A percentile compares a stretch with the other conserved stretches of the same genome.
phyloP scores from a whole-genome alignment of 2,888 invertebrate genomes.

The Chesias legatella region DNA sequence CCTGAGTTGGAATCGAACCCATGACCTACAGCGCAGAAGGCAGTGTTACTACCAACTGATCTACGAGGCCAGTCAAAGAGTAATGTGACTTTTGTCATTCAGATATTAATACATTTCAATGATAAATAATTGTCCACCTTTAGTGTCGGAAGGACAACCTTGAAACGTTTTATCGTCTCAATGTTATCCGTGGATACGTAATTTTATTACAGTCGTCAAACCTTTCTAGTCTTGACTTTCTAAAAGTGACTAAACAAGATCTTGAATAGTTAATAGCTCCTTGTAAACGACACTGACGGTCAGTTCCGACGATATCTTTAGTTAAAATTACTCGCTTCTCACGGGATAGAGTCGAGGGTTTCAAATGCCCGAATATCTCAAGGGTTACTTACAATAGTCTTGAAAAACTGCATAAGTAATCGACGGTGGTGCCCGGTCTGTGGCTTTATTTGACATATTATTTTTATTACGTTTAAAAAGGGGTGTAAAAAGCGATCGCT shows the following conservation, averaged over 20 bases:
- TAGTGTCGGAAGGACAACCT: too few relatives aligned
- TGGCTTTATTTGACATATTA: conserved; percentile 29
- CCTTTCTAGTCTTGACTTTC: conserved; percentile 14
- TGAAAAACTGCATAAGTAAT: conserved; percentile 42
- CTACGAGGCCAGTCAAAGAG: too few relatives aligned
- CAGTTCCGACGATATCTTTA: conserved; percentile 43
- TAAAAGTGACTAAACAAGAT: conserved; percentile 19
- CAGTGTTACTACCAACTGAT: too few relatives aligned
- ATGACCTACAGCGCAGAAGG: too few relatives aligned
- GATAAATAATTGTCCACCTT: too few relatives aligned
- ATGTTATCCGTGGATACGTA: too few relatives aligned
- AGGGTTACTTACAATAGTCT: conserved; percentile 53
- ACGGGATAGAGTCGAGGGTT: conserved; percentile 44
- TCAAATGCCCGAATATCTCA: conserved; percentile 32
- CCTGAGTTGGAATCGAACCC: too few relatives aligned
- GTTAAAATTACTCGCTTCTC: conserved; percentile 34
- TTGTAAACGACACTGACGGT: conserved; percentile 39
- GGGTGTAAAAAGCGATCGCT: not conserved
- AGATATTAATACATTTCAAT: too few relatives aligned
- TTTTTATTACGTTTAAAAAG: conserved; percentile 5
- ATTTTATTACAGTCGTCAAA: too few relatives aligned
- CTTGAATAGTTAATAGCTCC: conserved; percentile 25
- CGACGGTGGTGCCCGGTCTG: conserved; percentile 32
- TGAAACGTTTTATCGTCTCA: too few relatives aligned
- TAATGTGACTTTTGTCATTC: too few relatives aligned